Evolutionary conservation across 2,888 invertebrate species (phyloP).

Genomic region (Agrochola circellaris): DNA sequence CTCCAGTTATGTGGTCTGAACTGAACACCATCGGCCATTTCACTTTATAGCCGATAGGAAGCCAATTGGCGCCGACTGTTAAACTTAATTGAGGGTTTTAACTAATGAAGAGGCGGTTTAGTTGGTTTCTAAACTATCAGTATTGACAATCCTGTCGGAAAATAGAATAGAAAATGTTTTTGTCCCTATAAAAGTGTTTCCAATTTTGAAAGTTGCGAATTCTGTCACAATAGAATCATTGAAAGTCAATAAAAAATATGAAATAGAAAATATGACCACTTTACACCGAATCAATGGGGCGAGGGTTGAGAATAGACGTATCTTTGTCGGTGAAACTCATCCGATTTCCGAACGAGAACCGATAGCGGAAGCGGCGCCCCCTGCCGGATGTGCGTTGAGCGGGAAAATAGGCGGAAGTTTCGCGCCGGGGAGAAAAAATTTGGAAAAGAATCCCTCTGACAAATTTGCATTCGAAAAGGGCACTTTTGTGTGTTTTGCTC

Average conservation of each 20-base stretch:
- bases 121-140: slow-evolving; percentile 14
- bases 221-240: slow-evolving; percentile 68
- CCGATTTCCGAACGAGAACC: slow-evolving; percentile 86
- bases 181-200: slow-evolving; percentile 5
- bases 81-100: slow-evolving; percentile 58
- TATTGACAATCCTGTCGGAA: neutral
- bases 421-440: slow-evolving; percentile 83
- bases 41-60: slow-evolving; percentile 64
- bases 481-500: slow-evolving; percentile 86
- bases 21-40: slow-evolving; percentile 54
- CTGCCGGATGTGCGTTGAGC: slow-evolving; percentile 87
- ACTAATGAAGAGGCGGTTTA: slow-evolving; percentile 44
- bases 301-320: slow-evolving; percentile 80
- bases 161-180: slow-evolving; percentile 5
- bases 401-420: slow-evolving; percentile 90
- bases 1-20: slow-evolving; percentile 57
- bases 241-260: slow-evolving; percentile 83
- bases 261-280: slow-evolving; percentile 82
- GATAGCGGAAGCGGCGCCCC: slow-evolving; percentile 84
- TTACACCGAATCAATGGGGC: slow-evolving; percentile 79
- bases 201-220: slow-evolving; percentile 36
- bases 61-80: slow-evolving; percentile 57
- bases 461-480: slow-evolving; percentile 89
- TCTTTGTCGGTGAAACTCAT: slow-evolving; percentile 80
- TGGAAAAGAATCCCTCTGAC: slow-evolving; percentile 83